Percentiles rank a stretch among this genome's conserved stretches.
These are phyloP conservation scores for Brassicogethes aeneus DNA, from an alignment of 2,888 invertebrate species.

Conservation along the genomic window DNA sequence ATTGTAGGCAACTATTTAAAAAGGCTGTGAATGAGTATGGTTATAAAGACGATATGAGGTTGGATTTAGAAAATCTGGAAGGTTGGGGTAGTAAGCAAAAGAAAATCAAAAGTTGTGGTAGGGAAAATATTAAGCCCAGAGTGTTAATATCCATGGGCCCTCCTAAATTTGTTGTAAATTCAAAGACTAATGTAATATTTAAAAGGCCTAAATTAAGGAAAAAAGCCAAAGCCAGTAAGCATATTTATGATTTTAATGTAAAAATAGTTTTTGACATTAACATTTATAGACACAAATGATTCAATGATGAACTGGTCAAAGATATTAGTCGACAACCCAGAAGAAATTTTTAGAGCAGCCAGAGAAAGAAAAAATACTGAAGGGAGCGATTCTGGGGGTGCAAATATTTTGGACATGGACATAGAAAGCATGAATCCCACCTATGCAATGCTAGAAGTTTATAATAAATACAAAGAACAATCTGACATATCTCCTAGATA, in stretches of 20 bases:
- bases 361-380: constrained; percentile 40
- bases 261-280: no score
- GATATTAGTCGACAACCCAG: constrained; percentile 56
- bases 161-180: constrained; percentile 11
- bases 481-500: constrained; percentile 31
- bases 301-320: constrained; percentile 58
- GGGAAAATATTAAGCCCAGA: constrained; percentile 27
- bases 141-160: constrained; percentile 19
- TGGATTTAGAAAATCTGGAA: constrained; percentile 42
- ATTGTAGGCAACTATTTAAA: constrained; percentile 58
- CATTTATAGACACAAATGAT: constrained; percentile 7
- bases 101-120: constrained; percentile 28
- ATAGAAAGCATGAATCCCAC: constrained; percentile 53
- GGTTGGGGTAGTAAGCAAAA: constrained; percentile 39
- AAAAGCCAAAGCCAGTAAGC: constrained; percentile 38
- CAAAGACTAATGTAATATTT: constrained; percentile 39
- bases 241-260: not conserved
- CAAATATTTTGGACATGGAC: constrained; percentile 35
- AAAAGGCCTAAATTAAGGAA: constrained; percentile 45
- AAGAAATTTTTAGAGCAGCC: constrained; percentile 49
- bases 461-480: constrained; percentile 52
- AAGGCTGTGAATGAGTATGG: constrained; percentile 54
- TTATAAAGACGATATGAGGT: constrained; percentile 29
- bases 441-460: constrained; percentile 61
- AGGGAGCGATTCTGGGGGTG: constrained; percentile 36